Base-by-base conservation (phyloP, 2,888 invertebrate species). In the Aporophyla lueneburgensis region DNA sequence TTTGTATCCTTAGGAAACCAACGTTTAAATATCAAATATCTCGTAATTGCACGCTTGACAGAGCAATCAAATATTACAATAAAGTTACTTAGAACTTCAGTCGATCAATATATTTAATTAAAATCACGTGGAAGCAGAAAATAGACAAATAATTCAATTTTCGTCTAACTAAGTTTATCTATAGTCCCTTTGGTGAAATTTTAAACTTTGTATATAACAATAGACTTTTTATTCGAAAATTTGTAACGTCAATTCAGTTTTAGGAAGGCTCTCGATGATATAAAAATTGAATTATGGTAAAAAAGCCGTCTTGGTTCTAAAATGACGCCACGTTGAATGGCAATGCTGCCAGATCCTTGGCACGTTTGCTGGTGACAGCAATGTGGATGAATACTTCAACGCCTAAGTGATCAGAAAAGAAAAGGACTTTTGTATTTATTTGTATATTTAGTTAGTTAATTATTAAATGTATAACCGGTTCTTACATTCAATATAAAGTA, bases 71-170 rank as follows among this genome's bases (percentile, higher is more conserved):
- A 53, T 40, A 40, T 43, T 16, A n/a, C n/a, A n/a, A n/a, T n/a
- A n/a, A 43, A n/a, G 16, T 62, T n/a, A 16, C 46, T 74, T 21
- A 16, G 0, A 63, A 76, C n/a, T 63, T 63, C 43, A 43, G 40
- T 63, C 40, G 40, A 56, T 63, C n/a, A 74, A 74, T 21, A 24
- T 46, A 46, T 2, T 53, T 46, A 61, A 46, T 77, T 54, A 61
- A 66, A 5, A 51, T 40, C 43, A 54, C 9, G 14, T 4, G 12
- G 21, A 16, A 51, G 49, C 12, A 51, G 16, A 78, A 77, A 63
- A 46, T 19, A 53, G 10, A 65, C 5, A 53, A 77, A 56, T 58
- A 58, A 63, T 79, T 70, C 19, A 51, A 75, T 76, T 71, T 58
- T 9, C 56, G 19, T 71, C 24, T 7, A 24, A 56, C 51, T 14